These are phyloP conservation scores for Cavia porcellus DNA, from an alignment of 2,113 vertebrate species.

Conservation along the genomic window DNA sequence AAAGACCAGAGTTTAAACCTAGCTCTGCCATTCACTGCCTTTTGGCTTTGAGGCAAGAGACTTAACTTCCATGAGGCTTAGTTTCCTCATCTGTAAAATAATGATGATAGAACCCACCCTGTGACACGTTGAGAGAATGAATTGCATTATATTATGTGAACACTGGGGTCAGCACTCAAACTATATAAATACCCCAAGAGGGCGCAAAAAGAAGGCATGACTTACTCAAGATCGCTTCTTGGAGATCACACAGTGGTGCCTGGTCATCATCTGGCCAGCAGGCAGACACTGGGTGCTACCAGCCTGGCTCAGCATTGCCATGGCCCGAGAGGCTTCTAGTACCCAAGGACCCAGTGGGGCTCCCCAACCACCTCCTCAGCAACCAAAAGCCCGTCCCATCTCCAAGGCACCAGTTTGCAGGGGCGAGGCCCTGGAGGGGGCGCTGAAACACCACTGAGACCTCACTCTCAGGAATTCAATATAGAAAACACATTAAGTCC, in stretches of 20 bases:
- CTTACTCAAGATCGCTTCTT: neutral
- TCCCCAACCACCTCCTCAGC: neutral
- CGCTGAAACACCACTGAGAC: slow-evolving; percentile 58
- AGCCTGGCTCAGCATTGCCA: neutral
- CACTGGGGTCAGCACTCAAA: neutral
- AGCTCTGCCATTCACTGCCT: neutral
- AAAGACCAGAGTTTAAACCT: slow-evolving; percentile 15
- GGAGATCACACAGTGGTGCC: neutral
- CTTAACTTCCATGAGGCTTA: neutral
- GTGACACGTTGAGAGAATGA: neutral
- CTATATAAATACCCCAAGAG: neutral
- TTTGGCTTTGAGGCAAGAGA: neutral
- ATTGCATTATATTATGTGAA: neutral
- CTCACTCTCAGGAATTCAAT: slow-evolving; percentile 80
- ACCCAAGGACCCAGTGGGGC: neutral
- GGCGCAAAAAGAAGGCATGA: neutral
- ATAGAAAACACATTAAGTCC: slow-evolving; percentile 83
- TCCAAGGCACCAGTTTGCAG: neutral
- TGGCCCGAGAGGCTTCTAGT: neutral
- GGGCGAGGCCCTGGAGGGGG: slow-evolving; percentile 42
- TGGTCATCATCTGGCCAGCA: neutral
- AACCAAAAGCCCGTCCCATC: neutral
- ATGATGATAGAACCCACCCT: neutral
- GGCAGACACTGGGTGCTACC: neutral
- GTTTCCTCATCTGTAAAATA: slow-evolving; percentile 49